Base-by-base conservation (phyloP, 2,888 invertebrate species). In the Drosophila pegasa region DNA sequence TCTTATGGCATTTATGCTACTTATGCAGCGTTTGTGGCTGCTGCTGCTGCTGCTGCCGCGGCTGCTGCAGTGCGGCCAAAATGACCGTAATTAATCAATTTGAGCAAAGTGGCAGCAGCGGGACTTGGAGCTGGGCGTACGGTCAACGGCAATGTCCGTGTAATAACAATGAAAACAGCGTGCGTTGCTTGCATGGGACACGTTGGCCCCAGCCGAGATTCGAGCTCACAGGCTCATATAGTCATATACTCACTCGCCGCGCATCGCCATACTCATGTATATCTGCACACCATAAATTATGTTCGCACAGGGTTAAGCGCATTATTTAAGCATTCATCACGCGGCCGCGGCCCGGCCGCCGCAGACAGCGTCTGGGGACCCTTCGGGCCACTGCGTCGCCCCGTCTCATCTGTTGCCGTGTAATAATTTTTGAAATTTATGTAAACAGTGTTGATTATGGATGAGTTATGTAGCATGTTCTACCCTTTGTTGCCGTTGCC, bases 291-390 rank as follows among this genome's bases (percentile, higher is more conserved):
- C 87, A 90, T 90, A 90, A 90, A 90, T 90, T 88, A 90, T 89
- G 89, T 90, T 90, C 90, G 90, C 89, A 83, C 89, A 88, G 89
- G 81, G 88, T 88, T 90, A 84, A 89, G 89, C 89, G 87, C 89
- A 88, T 89, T 89, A 82, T 87, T 88, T 85, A 85, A 78, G 85
- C 83, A 88, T 88, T 88, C 87, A 88, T 87, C 87, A 85, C 83
- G 79, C n/a, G 78, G 79, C 75, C 78, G 70, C 70, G 65, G 57
- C 56, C 55, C 61, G 51, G 55, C 62, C 51, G n/a, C n/a, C 29
- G 47, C 58, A 38, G 41, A 18, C 43, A 37, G 31, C 29, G 35
- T 51, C 57, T 41, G 18, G 31, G 9, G 41, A 22, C 51, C 66
- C 41, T 16, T 67, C 60, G 64, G 45, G n/a, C n/a, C 35, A 31